Conservation (phyloP, 37 sponge, comb jelly and placozoan species). For the Halisarca cf. caerulea region DNA sequence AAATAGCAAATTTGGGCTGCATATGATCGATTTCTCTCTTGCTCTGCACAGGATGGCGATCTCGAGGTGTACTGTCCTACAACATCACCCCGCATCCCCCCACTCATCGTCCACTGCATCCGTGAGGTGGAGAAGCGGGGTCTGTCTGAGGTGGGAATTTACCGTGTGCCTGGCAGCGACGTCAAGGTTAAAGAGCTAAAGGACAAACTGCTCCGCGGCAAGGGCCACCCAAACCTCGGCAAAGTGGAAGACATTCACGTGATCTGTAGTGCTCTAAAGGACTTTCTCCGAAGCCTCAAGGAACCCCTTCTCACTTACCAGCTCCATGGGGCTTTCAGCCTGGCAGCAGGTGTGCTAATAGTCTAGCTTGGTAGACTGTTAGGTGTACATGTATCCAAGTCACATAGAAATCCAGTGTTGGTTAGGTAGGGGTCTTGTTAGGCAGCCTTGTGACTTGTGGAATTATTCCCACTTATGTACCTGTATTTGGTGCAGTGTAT, state of each 20-base stretch:
- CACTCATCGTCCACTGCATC: slow-evolving; percentile 83
- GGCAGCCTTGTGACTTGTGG: no score
- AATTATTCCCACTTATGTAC: no score
- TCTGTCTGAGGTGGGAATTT: slow-evolving; percentile 83
- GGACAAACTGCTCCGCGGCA: slow-evolving; percentile 77
- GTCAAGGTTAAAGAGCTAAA: slow-evolving; percentile 78
- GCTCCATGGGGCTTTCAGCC: slow-evolving; percentile 68
- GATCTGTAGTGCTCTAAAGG: slow-evolving; percentile 86
- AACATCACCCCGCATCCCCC: slow-evolving; percentile 80
- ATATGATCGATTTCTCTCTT: no score
- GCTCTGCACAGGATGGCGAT: slow-evolving; percentile 63
- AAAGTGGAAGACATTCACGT: slow-evolving; percentile 85
- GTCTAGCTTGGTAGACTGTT: no score
- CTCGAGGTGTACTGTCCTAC: slow-evolving; percentile 82
- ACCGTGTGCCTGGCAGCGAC: slow-evolving; percentile 82
- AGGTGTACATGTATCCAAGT: no score
- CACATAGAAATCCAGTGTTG: no score
- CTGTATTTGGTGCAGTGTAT: no score
- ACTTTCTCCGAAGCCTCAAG: slow-evolving; percentile 76
- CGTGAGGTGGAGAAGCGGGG: slow-evolving; percentile 87
- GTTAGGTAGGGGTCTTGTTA: no score
- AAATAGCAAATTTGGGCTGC: no score
- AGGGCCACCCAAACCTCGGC: slow-evolving; percentile 68
- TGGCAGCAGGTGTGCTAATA: slow-evolving; percentile 60
- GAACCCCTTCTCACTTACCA: slow-evolving; percentile 85